Percentiles rank a stretch among this genome's conserved stretches.
Evolutionary conservation across 2,888 invertebrate genomes (phyloP).

Genomic region (Orchesellides sinensis): DNA sequence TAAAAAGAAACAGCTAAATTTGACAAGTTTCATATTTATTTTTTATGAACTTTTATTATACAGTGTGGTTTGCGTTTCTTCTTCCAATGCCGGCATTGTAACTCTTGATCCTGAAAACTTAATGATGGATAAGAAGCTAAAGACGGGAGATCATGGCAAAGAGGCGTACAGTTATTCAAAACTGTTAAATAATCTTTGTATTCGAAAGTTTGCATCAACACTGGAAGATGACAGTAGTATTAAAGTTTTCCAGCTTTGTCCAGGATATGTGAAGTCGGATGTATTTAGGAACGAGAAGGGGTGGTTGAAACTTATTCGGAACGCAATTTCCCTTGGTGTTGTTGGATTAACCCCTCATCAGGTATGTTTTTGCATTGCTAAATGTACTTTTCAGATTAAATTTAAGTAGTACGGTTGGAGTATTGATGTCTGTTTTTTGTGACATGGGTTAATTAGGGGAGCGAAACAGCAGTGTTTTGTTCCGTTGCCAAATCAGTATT

Average conservation of each 20-base stretch:
- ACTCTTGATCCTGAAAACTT: slow-evolving; percentile 73
- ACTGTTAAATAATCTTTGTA: slow-evolving; percentile 75
- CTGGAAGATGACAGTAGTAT: slow-evolving; percentile 63
- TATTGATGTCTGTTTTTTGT: no score
- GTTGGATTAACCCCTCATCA: slow-evolving; percentile 60
- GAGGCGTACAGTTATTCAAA: slow-evolving; percentile 76
- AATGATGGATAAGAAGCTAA: slow-evolving; percentile 68
- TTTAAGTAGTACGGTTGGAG: no score
- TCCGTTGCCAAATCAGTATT: slow-evolving; percentile 76
- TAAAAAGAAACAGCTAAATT: not conserved
- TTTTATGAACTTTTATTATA: not conserved
- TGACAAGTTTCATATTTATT: not conserved
- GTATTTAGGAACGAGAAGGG: slow-evolving; percentile 75
- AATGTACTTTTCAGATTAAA: no score
- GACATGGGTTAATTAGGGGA: slow-evolving; percentile 75
- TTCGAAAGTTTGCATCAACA: slow-evolving; percentile 73
- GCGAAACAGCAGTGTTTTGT: slow-evolving; percentile 77
- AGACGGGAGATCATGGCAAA: slow-evolving; percentile 60
- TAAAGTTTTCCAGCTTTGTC: slow-evolving; percentile 75
- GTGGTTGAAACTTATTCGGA: slow-evolving; percentile 7
- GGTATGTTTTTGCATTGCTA: no score
- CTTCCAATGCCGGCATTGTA: slow-evolving; percentile 74
- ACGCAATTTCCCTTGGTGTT: not conserved
- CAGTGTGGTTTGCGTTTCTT: slow-evolving; percentile 75
- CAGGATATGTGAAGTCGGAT: slow-evolving; percentile 76